Evolutionary conservation across 1,140 invertebrate genomes (phyloP).

Genomic region (Hesperophylax magnus): DNA sequence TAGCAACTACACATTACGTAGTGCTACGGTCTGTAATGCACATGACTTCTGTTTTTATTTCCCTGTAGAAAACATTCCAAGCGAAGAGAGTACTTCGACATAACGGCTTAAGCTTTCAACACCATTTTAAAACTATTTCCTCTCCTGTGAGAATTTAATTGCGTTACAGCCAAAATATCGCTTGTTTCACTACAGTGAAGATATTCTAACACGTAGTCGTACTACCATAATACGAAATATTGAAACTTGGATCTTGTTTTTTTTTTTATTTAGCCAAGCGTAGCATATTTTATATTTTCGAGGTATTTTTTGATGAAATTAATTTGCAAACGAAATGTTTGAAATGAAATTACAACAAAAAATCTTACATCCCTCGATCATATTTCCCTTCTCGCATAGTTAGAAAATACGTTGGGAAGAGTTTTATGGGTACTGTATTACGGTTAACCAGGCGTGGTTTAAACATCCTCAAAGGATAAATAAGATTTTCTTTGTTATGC

Average conservation of each 20-base stretch:
- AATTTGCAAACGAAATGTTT: neutral
- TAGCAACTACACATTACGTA: too few species aligned
- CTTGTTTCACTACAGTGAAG: too few species aligned
- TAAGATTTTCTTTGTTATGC: conserved; percentile 28
- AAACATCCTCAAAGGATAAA: conserved; percentile 33
- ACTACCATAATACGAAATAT: too few species aligned
- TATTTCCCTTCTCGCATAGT: neutral
- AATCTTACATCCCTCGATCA: neutral
- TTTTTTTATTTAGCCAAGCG: too few species aligned
- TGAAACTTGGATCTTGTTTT: too few species aligned
- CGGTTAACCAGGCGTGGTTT: conserved; percentile 31
- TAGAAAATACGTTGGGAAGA: conserved; percentile 2
- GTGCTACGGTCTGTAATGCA: neutral
- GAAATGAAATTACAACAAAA: neutral
- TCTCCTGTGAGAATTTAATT: neutral
- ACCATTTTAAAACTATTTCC: conserved; percentile 1
- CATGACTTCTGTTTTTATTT: conserved; percentile 2
- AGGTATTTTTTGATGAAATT: neutral
- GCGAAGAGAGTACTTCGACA: neutral
- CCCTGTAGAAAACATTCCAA: neutral
- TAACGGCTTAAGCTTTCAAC: conserved; percentile 3
- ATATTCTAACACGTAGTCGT: too few species aligned
- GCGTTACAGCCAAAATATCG: neutral
- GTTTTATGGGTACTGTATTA: conserved; percentile 32
- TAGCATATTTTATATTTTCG: too few species aligned